Evolutionary conservation across 2,113 vertebrate genomes (phyloP), one percentile per base, ranked within the genome.

Genomic region (Dicentrarchus labrax): DNA sequence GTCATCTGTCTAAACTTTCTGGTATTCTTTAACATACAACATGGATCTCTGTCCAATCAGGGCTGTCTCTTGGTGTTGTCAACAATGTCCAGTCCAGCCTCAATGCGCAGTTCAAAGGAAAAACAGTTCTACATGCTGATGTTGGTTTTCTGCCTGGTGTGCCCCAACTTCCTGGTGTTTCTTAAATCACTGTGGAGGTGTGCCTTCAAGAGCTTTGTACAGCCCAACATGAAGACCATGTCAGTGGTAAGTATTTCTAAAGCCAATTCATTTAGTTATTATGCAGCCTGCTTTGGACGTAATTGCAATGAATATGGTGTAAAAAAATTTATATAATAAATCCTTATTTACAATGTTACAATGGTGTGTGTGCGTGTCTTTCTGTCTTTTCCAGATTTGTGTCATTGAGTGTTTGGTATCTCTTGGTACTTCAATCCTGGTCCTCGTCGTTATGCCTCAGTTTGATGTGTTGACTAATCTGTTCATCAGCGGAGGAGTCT

Each of bases 401-500:
- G n/a, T 0, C 39, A 92, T 96, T 41, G 95, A 96, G 86, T 86
- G 89, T 60, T 72, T 94, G 80, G 95, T 95, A 65, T 95, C 94
- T 36, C 60, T 95, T 22, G 95, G 95, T 8, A 96, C 95, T 11
- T 90, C 95, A 0, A 0, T 94, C 48, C 82, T 96, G 38, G 94
- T 96, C 70, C 89, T 96, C 2, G 83, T 96, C 0, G 95, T 95
- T 19, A 95, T 96, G 96, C 96, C 96, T 61, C 87, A 95, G 77
- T 95, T 96, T 83, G 96, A 96, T 16, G 84, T 96, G 38, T 57
- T 96, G 59, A 96, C 95, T 19, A 96, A 96, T 88, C 94, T 96
- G 61, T 95, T 94, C 85, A 95, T 95, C 90, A 92, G 92, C 2
- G 95, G 95, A 65, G 95, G 96, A 45, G 93, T 96, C 67, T 95